Evolutionary conservation across 2,113 vertebrate species (phyloP), one percentile per base, ranked within the genome.

Genomic region (Pseudorectes ferrugineus): DNA sequence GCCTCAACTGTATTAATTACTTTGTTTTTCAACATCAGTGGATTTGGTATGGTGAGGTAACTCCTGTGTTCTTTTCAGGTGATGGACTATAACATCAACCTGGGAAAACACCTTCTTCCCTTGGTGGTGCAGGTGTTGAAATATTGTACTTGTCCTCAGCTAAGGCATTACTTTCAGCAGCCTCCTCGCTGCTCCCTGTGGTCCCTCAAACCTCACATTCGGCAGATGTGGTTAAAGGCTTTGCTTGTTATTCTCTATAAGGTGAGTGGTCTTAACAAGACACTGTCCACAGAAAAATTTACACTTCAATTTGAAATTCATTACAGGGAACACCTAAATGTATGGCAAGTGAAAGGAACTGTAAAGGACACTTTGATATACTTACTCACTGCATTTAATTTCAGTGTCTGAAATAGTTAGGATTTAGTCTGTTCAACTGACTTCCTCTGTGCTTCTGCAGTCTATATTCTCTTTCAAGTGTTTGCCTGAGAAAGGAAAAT

Each of bases 121-220:
- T 98, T 99, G 95, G 99, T 99, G 98, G 99, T 99, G 61, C 99
- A 99, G 96, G 99, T 99, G 89, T 97, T 99, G 94, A 99, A 99
- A 97, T 99, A 99, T 71, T 99, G 99, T 97, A 98, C 98, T 14
- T 99, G 99, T 96, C 99, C 99, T 70, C 99, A 99, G 97, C 98
- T 99, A 12, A 98, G 99, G 77, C 99, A 99, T 95, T 99, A 99
- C 96, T 99, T 99, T 95, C 99, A 99, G 97, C 99, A 99, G 97
- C 99, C 99, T 4, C 99, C 99, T 45, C 98, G 99, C 57, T 99
- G 99, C 86, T 99, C 99, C 58, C 98, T 99, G 40, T 99, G 99
- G 99, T 98, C 99, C 52, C 97, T 99, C 71, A 99, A 96, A 80
- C 99, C 99, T 71, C 99, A 99, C 95, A 99, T 99, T 92, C 98